Evolutionary conservation across 2,888 invertebrate genomes (phyloP), one percentile per base, ranked within the genome.

Genomic region (Dasysyrphus albostriatus): DNA sequence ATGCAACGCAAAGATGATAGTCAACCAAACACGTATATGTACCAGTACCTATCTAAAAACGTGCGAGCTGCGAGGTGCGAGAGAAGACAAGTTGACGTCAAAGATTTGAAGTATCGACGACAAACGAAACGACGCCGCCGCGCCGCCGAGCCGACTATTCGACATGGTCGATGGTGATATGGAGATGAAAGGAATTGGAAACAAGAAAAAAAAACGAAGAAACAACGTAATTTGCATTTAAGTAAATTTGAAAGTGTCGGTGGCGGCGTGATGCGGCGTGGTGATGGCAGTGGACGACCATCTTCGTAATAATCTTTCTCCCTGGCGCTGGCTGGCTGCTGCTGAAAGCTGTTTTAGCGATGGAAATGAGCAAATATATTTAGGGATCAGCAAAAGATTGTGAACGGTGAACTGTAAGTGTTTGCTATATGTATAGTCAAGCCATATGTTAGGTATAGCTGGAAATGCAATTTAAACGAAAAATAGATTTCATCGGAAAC

Each of bases 51-150:
- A 24, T 24, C 24, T 24, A 2, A 24, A 24, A 24, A 24, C n/a
- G 12, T 61, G 16, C 14, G 16, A 9, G 32, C 6, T 7, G 44
- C 32, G 34, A 65, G 65, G 65, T 65, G 67, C 44, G 54, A 63
- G 69, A 49, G n/a, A 74, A 80, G 80, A 80, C 79, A 79, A 58
- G 63, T 73, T 73, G 79, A 79, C 79, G 79, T 79, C 79, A 78
- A 73, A 29, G 47, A 63, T 79, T 63, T 65, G 54, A 63, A 67
- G 65, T 44, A 32, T 61, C 29, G 29, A 14, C 61, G 39, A 39
- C 24, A 9, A 37, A 34, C 49, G n/a, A n/a, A 4, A 19, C 24
- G 51, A 24, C 63, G 54, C 24, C 51, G 24, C 10, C 51, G 24
- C n/a, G n/a, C n/a, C n/a, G n/a, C n/a, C 12, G 16, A 10, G 12